Evolutionary conservation across 92 coral and sea anemone genomes (phyloP), one percentile per base, ranked within the genome.

Genomic region (Palythoa heliodiscus): DNA sequence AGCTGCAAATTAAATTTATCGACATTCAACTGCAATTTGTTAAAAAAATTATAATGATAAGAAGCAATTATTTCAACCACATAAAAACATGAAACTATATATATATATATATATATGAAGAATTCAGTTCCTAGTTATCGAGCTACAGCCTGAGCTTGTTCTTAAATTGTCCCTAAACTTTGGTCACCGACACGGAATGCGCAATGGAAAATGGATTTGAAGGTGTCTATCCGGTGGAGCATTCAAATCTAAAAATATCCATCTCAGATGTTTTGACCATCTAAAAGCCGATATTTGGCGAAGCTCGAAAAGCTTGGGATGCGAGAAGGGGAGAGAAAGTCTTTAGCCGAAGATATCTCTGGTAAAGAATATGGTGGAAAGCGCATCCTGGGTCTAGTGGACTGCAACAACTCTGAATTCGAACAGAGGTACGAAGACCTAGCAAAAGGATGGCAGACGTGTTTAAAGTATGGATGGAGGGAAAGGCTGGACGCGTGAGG

Each of bases 231-330:
- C 86, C 86, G 15, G 25, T 43, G 12, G 61, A 82, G 20, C 22
- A 11, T 5, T 64, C 74, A 38, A 9, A 43, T 6, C 52, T 5
- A 48, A 35, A 16, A 83, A 52, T 29, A 83, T 68, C 76, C 86
- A 70, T 29, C 78, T 83, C 11, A 12, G 78, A 11, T 83, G 87
- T 25, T 83, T 83, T 68, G 79, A 70, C 76, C 87, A 83, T 52
- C 23, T 70, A 22, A 29, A 68, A 23, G 64, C 40, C 8, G 69
- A 52, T n/a, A 71, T 83, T 2, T 20, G 47, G 38, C 37, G 16
- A 81, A 81, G 73, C 35, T 81, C 11, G 24, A 63, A 19, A 17
- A 64, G 35, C 85, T 81, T 14, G 35, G 35, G 25, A 20, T 81
- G 14, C 35, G 29, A 14, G 53, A 37, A 48, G 53, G 20, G 24